Percentiles rank a stretch among this genome's conserved stretches.
Evolutionary conservation across 2,888 invertebrate species (phyloP).

Genomic region (Arge pagana): DNA sequence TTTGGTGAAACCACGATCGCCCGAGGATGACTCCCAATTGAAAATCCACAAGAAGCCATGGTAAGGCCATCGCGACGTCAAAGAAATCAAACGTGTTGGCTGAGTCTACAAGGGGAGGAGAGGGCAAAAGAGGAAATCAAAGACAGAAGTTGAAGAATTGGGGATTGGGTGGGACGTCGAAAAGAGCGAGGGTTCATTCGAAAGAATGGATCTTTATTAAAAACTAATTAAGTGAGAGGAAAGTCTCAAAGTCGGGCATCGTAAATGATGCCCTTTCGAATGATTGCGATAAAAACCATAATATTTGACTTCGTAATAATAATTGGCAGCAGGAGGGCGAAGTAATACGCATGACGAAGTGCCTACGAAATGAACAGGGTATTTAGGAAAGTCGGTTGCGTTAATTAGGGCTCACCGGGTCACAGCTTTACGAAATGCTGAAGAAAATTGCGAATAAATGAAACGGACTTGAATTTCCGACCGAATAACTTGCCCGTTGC

Average conservation of each 20-base stretch:
- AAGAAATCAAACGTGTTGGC: conserved; percentile 13
- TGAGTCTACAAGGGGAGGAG: background rate
- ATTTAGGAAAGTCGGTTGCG: background rate
- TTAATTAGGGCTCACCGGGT: conserved; percentile 7
- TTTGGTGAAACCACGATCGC: too few species aligned
- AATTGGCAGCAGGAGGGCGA: background rate
- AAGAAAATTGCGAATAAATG: conserved; percentile 10
- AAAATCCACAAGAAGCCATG: too few species aligned
- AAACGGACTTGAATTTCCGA: conserved; percentile 9
- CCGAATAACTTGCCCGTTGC: conserved; percentile 8
- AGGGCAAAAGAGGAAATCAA: conserved; percentile 10
- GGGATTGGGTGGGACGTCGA: too few species aligned
- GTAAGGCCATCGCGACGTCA: conserved; percentile 9
- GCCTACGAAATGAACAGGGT: background rate
- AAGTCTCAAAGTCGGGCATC: conserved; percentile 5
- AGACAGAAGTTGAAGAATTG: too few species aligned
- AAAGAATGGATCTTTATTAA: conserved; percentile 22
- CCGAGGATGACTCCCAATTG: too few species aligned
- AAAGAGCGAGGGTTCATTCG: conserved; percentile 3
- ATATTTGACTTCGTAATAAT: conserved; percentile 4
- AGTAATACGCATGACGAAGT: conserved; percentile 4
- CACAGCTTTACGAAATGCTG: conserved; percentile 13
- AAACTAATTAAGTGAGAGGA: conserved; percentile 20
- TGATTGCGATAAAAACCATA: background rate
- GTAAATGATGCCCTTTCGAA: conserved; percentile 7